These are phyloP conservation scores for Epizoanthus scotinus DNA, from an alignment of 92 coral and sea anemone species.

Conservation along the genomic window DNA sequence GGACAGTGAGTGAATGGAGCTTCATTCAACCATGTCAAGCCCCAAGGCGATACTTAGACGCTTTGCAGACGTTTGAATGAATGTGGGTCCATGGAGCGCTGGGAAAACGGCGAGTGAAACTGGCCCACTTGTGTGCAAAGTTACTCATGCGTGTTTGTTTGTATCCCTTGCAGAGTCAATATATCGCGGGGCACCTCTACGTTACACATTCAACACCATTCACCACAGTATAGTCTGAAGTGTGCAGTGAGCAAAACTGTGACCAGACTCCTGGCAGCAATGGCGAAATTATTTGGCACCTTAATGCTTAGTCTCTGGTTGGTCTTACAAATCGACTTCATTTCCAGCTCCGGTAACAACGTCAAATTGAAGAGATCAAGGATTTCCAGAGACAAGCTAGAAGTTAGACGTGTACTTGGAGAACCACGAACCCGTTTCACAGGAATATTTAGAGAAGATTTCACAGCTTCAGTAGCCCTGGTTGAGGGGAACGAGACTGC, in stretches of 20 bases:
- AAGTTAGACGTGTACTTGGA: conserved; percentile 32
- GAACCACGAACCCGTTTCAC: conserved; percentile 54
- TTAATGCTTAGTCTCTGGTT: conserved; percentile 13
- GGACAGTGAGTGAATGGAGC: conserved; percentile 22
- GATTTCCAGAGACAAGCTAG: conserved; percentile 13
- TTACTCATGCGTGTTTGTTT: conserved; percentile 36
- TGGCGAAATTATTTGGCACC: conserved; percentile 21
- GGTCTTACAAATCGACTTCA: neutral
- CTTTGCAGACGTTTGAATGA: conserved; percentile 20
- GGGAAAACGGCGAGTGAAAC: conserved; percentile 18
- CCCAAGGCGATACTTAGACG: neutral
- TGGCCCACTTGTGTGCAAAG: conserved; percentile 18
- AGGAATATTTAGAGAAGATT: conserved; percentile 39
- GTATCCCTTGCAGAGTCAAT: conserved; percentile 41
- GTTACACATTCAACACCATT: conserved; percentile 10
- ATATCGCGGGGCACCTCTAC: neutral
- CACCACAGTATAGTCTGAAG: neutral
- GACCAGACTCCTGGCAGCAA: neutral
- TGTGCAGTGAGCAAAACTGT: neutral
- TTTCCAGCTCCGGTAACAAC: conserved; percentile 4
- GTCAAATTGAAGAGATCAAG: conserved; percentile 31
- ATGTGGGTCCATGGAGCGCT: conserved; percentile 27
- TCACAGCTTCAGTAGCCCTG: conserved; percentile 44
- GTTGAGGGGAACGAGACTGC: conserved; percentile 52
- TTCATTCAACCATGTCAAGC: conserved; percentile 14